phyloP scores from a whole-genome alignment of 1,140 invertebrate species.

The Galendromus occidentalis region DNA sequence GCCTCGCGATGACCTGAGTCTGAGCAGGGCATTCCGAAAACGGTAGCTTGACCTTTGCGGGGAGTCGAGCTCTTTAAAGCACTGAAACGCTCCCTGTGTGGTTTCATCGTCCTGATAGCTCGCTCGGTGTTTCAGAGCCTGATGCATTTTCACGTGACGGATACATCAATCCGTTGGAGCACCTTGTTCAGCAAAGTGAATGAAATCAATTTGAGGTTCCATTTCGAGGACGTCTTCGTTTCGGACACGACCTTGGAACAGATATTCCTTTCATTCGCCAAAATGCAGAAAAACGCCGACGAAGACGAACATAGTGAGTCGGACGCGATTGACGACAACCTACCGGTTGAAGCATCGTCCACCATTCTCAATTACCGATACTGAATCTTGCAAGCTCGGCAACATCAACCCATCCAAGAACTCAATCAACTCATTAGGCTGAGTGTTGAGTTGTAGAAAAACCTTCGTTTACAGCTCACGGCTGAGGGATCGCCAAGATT shows the following conservation, averaged over 20 bases:
- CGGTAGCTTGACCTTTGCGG: no score
- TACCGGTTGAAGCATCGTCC: neutral
- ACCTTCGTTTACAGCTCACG: no score
- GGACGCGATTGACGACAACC: neutral
- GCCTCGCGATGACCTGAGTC: no score
- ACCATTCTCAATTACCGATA: neutral
- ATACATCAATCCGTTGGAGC: conserved; percentile 23
- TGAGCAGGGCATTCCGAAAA: no score
- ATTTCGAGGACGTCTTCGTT: conserved; percentile 34
- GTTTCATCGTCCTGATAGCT: no score
- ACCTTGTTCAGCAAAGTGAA: conserved; percentile 29
- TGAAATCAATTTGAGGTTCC: conserved; percentile 22
- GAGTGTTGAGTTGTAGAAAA: no score
- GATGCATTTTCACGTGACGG: conserved; percentile 47
- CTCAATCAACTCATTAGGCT: no score
- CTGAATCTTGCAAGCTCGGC: neutral
- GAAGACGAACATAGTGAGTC: neutral
- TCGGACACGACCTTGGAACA: conserved; percentile 36
- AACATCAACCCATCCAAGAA: neutral
- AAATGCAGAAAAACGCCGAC: conserved; percentile 17
- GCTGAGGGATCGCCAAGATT: no score
- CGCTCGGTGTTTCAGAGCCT: conserved; percentile 37
- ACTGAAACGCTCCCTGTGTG: no score
- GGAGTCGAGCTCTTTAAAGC: no score
- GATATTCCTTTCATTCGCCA: conserved; percentile 33